Conservation (phyloP, 2,113 vertebrate genomes). For the Aptenodytes forsteri region DNA sequence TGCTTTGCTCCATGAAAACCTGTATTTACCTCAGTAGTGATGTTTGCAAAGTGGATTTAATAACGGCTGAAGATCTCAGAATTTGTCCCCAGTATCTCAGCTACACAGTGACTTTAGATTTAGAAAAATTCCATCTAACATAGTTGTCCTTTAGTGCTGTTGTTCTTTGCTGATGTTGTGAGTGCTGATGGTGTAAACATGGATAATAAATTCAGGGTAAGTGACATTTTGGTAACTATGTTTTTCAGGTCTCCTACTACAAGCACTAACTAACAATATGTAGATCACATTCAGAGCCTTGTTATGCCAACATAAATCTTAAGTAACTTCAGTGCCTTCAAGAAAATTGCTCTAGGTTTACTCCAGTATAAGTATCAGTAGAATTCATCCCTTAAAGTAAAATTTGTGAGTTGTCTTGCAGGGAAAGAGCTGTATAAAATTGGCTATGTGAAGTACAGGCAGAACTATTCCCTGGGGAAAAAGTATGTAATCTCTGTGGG, state of each 20-base stretch:
- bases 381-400: background rate
- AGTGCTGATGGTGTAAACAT: background rate
- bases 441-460: slow-evolving; percentile 7
- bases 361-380: background rate
- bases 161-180: background rate
- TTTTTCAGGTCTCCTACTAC: background rate
- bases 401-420: background rate
- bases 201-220: background rate
- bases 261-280: background rate
- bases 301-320: background rate
- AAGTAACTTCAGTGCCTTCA: background rate
- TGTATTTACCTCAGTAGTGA: background rate
- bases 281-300: background rate
- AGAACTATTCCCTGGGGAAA: slow-evolving; percentile 25
- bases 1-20: background rate
- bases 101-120: background rate
- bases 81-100: background rate
- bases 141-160: background rate
- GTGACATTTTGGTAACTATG: background rate
- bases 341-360: background rate
- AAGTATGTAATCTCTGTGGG: slow-evolving; percentile 46
- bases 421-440: slow-evolving; percentile 35
- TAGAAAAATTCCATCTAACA: background rate
- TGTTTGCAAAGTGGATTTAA: background rate
- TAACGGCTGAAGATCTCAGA: background rate